Evolutionary conservation across 2,113 vertebrate species (phyloP).

Genomic region (Pseudorhombus dupliciocellatus): DNA sequence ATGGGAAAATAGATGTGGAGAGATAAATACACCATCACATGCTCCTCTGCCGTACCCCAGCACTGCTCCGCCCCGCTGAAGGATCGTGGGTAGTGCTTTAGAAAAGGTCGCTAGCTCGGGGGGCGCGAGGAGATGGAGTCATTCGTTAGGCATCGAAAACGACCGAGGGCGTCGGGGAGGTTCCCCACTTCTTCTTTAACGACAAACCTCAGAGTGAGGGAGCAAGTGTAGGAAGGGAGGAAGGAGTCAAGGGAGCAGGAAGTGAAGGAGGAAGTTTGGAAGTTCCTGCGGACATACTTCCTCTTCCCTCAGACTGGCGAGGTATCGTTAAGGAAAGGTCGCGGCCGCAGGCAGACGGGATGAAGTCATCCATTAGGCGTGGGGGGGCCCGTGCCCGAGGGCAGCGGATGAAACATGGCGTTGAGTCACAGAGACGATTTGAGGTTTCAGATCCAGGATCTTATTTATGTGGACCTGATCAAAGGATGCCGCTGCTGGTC

Average conservation of each 20-base stretch:
- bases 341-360: slow-evolving; percentile 44
- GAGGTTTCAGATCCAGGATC: no score
- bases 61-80: slow-evolving; percentile 55
- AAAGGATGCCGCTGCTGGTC: no score
- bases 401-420: background rate
- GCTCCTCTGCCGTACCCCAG: slow-evolving; percentile 16
- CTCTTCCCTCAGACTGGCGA: slow-evolving; percentile 40
- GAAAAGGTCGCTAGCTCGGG: slow-evolving; percentile 69
- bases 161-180: slow-evolving; percentile 33
- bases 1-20: slow-evolving; percentile 60
- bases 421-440: background rate
- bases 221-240: no score
- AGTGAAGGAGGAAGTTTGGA: background rate
- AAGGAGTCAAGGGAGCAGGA: background rate
- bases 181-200: background rate
- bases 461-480: no score
- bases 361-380: slow-evolving; percentile 65
- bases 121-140: slow-evolving; percentile 43
- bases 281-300: background rate
- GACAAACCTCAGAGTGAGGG: background rate
- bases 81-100: slow-evolving; percentile 58
- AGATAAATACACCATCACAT: slow-evolving; percentile 68
- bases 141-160: slow-evolving; percentile 63
- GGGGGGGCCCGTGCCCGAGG: slow-evolving; percentile 15
- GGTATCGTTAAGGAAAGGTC: slow-evolving; percentile 69